A percentile compares a stretch with the other conserved stretches of the same genome.
phyloP scores from a whole-genome alignment of 2,797 vertebrate species.

The Protosalanx chinensis region DNA sequence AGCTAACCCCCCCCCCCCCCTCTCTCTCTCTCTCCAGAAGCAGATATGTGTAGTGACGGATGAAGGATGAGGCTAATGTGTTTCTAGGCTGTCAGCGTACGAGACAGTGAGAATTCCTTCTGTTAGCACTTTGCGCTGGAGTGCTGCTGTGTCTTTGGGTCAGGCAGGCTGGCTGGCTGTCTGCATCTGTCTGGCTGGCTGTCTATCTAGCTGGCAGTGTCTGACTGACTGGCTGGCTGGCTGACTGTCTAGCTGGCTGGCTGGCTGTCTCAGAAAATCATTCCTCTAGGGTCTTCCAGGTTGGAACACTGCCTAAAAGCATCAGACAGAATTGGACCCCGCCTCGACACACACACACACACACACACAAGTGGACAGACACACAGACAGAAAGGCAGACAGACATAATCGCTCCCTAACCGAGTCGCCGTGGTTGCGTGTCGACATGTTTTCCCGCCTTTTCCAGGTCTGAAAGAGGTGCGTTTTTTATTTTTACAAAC shows the following conservation, averaged over 20 bases:
- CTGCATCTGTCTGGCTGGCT: neutral
- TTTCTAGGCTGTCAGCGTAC: neutral
- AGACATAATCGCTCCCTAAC: conserved; percentile 38
- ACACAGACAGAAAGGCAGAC: conserved; percentile 41
- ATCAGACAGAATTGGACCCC: neutral
- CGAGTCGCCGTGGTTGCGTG: neutral
- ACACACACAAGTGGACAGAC: conserved; percentile 27
- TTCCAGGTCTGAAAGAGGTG: conserved; percentile 47
- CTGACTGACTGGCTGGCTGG: neutral
- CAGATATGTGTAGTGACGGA: neutral
- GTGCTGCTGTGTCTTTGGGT: neutral
- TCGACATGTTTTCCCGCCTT: conserved; percentile 10
- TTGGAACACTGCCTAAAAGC: neutral
- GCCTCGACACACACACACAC: neutral
- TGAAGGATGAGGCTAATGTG: neutral
- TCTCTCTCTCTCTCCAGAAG: neutral
- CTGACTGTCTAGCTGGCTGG: neutral
- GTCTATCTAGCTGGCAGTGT: conserved; percentile 4
- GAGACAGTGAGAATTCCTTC: neutral
- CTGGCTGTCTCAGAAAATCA: neutral
- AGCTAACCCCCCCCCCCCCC: neutral
- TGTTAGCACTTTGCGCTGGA: neutral
- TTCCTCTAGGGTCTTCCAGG: neutral
- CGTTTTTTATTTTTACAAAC: conserved; percentile 22
- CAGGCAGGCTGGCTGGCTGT: neutral